A percentile compares a stretch with the other conserved stretches of the same genome.
These are phyloP conservation scores for Chamaetylas fuelleborni DNA, from an alignment of 2,113 vertebrate genomes.

Conservation along the genomic window DNA sequence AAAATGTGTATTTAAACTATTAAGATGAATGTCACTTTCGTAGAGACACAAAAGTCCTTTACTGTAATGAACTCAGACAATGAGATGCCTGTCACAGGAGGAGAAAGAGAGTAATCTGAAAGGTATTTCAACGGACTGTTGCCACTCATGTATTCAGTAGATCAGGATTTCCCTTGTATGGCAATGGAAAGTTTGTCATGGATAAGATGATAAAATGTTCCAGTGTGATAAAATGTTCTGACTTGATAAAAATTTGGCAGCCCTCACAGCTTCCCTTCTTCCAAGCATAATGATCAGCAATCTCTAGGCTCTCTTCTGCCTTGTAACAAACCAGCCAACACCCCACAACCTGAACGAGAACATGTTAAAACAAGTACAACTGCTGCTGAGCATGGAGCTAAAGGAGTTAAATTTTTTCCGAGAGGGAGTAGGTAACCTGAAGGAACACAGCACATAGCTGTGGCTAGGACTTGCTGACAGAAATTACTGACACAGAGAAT, in stretches of 20 bases:
- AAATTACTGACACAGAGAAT: neutral
- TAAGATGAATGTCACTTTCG: neutral
- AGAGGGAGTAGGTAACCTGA: neutral
- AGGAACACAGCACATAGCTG: neutral
- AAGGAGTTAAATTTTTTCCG: neutral
- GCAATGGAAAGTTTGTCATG: neutral
- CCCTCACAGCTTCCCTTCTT: neutral
- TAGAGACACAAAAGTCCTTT: neutral
- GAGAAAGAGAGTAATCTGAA: neutral
- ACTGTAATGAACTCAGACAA: neutral
- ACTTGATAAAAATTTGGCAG: neutral
- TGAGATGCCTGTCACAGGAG: neutral
- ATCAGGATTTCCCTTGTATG: neutral
- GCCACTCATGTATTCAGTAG: neutral
- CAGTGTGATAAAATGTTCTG: neutral
- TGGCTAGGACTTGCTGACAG: neutral
- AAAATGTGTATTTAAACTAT: neutral
- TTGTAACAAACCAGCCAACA: neutral
- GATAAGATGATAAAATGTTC: neutral
- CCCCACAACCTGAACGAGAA: accelerated
- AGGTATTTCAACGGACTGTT: neutral
- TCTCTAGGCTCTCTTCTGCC: neutral
- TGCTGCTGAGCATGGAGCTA: neutral
- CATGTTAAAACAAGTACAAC: neutral
- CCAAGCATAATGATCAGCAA: neutral